Evolutionary conservation across 2,797 vertebrate genomes (phyloP).

Genomic region (Cryptoblepharus egeriae): DNA sequence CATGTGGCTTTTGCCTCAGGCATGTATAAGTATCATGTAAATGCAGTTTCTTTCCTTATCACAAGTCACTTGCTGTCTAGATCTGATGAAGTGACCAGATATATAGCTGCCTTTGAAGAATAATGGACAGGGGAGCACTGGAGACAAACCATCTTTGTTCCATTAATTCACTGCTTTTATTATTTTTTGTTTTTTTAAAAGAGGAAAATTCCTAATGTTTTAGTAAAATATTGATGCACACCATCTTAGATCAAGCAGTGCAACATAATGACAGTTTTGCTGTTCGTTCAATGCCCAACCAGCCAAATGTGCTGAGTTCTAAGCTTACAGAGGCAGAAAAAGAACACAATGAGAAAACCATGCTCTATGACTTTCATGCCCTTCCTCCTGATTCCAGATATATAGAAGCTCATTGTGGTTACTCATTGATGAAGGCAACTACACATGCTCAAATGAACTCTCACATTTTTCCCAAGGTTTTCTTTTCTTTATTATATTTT

Average conservation of each 20-base stretch:
- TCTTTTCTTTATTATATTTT: no score
- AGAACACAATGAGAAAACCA: neutral
- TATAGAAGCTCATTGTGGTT: neutral
- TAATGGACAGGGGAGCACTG: neutral
- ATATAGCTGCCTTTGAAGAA: neutral
- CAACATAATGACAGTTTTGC: neutral
- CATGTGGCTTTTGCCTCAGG: neutral
- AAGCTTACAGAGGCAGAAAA: neutral
- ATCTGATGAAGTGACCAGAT: neutral
- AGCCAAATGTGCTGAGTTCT: neutral
- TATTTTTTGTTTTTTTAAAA: neutral
- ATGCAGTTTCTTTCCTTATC: neutral
- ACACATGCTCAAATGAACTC: neutral
- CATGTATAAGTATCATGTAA: neutral
- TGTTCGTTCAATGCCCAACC: neutral
- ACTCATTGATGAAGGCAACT: neutral
- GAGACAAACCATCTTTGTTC: neutral
- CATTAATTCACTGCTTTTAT: neutral
- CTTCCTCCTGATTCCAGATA: neutral
- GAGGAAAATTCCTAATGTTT: neutral
- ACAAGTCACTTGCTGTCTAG: neutral
- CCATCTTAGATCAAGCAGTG: neutral
- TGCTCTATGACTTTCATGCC: neutral
- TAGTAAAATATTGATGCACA: neutral
- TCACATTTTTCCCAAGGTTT: neutral